These are phyloP conservation scores for Sternarchorhynchus goeldii DNA, from an alignment of 2,797 vertebrate species.

Conservation along the genomic window DNA sequence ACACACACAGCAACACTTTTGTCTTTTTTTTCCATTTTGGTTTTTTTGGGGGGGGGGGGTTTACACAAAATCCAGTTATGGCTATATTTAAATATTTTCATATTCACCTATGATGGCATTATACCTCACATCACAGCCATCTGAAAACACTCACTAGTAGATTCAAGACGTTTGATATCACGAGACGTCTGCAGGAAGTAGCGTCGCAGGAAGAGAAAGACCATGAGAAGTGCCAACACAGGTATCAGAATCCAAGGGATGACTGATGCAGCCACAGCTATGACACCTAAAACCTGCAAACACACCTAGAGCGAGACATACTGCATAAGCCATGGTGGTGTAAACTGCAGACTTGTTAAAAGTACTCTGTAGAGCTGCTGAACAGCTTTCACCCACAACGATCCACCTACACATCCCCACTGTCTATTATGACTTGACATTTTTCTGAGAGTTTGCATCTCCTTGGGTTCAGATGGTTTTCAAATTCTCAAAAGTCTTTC, in stretches of 20 bases:
- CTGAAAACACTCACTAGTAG: constrained; percentile 67
- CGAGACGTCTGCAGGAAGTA: constrained; percentile 86
- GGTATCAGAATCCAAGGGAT: constrained; percentile 85
- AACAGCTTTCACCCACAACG: constrained; percentile 32
- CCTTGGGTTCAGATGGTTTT: constrained; percentile 13
- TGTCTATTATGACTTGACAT: constrained; percentile 43
- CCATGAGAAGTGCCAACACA: constrained; percentile 77
- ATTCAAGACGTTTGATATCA: constrained; percentile 86
- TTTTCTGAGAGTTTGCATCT: constrained; percentile 15
- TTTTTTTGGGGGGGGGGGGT: too few relatives aligned
- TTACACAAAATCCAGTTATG: too few relatives aligned
- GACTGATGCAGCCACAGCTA: constrained; percentile 79
- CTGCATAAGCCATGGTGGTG: constrained; percentile 33
- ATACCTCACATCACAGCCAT: neutral
- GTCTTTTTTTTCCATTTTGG: neutral
- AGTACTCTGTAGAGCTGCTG: constrained; percentile 34
- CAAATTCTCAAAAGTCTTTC: constrained; percentile 1
- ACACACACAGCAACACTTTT: neutral
- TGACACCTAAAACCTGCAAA: constrained; percentile 79
- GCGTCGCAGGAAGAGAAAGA: constrained; percentile 80
- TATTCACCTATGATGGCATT: neutral
- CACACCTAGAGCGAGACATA: constrained; percentile 67
- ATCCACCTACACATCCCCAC: constrained; percentile 1
- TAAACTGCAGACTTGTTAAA: constrained; percentile 39
- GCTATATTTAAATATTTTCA: too few relatives aligned